Base-by-base conservation (phyloP, 1,140 invertebrate species). In the Octopus bimaculoides region DNA sequence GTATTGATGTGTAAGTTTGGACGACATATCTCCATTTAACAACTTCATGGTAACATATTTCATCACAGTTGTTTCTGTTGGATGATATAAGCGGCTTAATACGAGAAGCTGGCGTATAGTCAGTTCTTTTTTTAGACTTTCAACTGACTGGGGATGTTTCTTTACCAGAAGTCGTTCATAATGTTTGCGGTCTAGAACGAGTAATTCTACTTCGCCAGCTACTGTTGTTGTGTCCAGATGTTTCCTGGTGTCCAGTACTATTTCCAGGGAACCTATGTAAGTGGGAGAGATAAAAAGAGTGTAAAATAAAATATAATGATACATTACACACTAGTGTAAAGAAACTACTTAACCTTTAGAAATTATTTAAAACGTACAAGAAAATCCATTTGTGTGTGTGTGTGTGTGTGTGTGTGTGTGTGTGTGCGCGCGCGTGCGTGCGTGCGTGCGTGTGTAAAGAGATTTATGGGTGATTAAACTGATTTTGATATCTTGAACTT, bases 111-210 rank as follows among this genome's bases (percentile, higher is more conserved):
- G 74, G 8, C 74, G 74, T 14, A 52, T 75, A 52, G 52, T 75
- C 74, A 75, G 74, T 75, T 75, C 74, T 17, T 75, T 75, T 52
- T 75, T 75, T 1, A 75, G 17, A 6, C 52, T 20, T 17, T 75
- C 74, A 52, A 75, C 26, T 14, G 41, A 52, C 74, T 75, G 74
- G 5, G 74, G 74, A 53, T 75, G 74, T 7, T 52, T n/a, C 7
- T 52, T 75, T n/a, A 75, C 74, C 41, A 75, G 8, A 5, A 75
- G 20, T 1, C 74, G 74, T 26, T 75, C 74, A 53, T 75, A 75
- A 52, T 75, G 74, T 17, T 53, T 75, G 6, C 52, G 5, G 74
- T 75, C 74, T 10, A 75, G 74, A 52, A 75, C 74, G 20, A 75
- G 26, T 8, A 75, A 17, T n/a, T 75, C 74, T 17, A 75, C 52